Conservation (phyloP, 2,888 invertebrate species). For the Tribolium freemani region DNA sequence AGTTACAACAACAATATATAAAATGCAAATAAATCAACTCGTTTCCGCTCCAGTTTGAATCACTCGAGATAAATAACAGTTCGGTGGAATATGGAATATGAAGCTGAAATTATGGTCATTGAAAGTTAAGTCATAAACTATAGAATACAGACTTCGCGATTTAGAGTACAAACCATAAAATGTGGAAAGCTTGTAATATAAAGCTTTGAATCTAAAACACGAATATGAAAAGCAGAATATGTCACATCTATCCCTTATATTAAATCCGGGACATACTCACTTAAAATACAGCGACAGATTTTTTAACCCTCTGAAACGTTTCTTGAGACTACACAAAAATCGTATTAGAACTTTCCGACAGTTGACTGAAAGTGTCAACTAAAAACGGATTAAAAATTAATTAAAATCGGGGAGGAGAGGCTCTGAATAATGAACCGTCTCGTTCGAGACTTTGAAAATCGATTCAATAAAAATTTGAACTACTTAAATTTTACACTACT, state of each 20-base stretch:
- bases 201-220: constrained; percentile 7
- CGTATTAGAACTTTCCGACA: constrained; percentile 4
- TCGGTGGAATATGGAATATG: constrained; percentile 1
- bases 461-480: constrained; percentile 18
- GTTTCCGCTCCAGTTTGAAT: not conserved
- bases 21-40: not conserved
- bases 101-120: constrained; percentile 8
- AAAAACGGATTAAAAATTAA: constrained; percentile 30
- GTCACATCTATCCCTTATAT: constrained; percentile 5
- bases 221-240: constrained; percentile 1
- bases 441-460: constrained; percentile 5
- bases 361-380: constrained; percentile 6
- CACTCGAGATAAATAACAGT: not conserved
- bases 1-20: not conserved
- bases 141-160: not conserved
- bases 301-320: not conserved
- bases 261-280: constrained; percentile 6
- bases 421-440: constrained; percentile 16
- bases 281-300: not conserved
- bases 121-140: constrained; percentile 6
- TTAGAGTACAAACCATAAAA: constrained; percentile 12
- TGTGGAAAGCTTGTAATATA: constrained; percentile 3
- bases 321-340: constrained; percentile 14
- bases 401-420: constrained; percentile 7
- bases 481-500: constrained; percentile 11